phyloP scores from a whole-genome alignment of 1,140 invertebrate species.

The Holotrichia oblita region DNA sequence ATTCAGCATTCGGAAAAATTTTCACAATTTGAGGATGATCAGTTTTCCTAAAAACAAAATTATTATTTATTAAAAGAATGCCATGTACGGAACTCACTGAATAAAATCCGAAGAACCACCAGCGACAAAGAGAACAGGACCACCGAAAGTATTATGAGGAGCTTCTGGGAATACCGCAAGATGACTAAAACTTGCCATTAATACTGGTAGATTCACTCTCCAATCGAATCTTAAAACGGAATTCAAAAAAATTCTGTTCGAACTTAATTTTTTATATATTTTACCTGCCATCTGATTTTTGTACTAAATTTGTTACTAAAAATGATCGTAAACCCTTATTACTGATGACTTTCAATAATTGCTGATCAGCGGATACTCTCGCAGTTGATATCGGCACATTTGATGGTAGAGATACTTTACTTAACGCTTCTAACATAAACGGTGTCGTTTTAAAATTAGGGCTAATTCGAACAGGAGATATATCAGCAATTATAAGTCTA shows the following conservation, averaged over 20 bases:
- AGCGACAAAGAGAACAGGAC: constrained; percentile 83
- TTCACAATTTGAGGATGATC: constrained; percentile 73
- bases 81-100: constrained; percentile 63
- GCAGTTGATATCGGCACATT: constrained; percentile 73
- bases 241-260: no score
- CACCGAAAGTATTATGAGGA: constrained; percentile 66
- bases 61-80: background rate
- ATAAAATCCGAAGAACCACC: constrained; percentile 84
- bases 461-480: constrained; percentile 73
- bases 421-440: constrained; percentile 70
- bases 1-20: constrained; percentile 77
- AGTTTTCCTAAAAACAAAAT: constrained; percentile 61
- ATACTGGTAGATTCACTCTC: constrained; percentile 67
- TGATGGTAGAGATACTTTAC: constrained; percentile 67
- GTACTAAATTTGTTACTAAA: constrained; percentile 62
- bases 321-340: constrained; percentile 66
- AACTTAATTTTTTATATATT: background rate
- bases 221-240: constrained; percentile 52
- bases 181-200: constrained; percentile 40
- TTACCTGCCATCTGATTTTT: constrained; percentile 48
- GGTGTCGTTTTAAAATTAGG: constrained; percentile 61
- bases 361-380: constrained; percentile 67
- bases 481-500: constrained; percentile 84
- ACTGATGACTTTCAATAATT: constrained; percentile 62
- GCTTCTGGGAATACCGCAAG: constrained; percentile 64